A percentile compares a stretch with the other conserved stretches of the same genome.
Evolutionary conservation across 1,140 invertebrate species (phyloP).

Genomic region (Panagrolaimus sp.): DNA sequence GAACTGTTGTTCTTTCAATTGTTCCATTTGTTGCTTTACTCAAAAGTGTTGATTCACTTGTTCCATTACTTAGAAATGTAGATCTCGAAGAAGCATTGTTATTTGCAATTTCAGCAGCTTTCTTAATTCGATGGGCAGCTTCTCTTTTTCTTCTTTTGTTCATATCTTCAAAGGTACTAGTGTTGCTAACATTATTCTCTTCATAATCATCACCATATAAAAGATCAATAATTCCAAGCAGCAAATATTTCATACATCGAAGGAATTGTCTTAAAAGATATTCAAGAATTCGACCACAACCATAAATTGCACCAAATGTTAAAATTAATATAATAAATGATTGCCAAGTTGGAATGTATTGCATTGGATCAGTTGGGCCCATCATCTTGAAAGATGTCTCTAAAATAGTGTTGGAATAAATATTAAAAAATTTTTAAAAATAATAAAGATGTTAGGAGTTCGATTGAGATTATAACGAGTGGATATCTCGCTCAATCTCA

Average conservation of each 20-base stretch:
- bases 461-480: constrained; percentile 7
- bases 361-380: constrained; percentile 25
- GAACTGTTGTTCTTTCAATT: too few relatives aligned
- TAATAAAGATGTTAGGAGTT: constrained; percentile 14
- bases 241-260: constrained; percentile 11
- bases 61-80: not conserved
- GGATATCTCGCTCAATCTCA: not conserved
- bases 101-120: too few relatives aligned
- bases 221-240: constrained; percentile 21
- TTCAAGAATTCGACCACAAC: constrained; percentile 19
- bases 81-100: not conserved
- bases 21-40: not conserved
- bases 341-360: constrained; percentile 29
- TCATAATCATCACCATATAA: constrained; percentile 21
- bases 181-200: not conserved
- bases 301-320: constrained; percentile 26
- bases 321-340: constrained; percentile 27
- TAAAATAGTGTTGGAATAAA: not conserved
- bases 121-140: not conserved
- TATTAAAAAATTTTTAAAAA: constrained; percentile 4
- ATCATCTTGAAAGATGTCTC: constrained; percentile 3
- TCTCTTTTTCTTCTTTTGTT: not conserved
- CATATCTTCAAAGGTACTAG: not conserved
- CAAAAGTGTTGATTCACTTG: not conserved
- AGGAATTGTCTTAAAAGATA: constrained; percentile 10